phyloP scores from a whole-genome alignment of 2,113 vertebrate species.

The Chionomys nivalis region DNA sequence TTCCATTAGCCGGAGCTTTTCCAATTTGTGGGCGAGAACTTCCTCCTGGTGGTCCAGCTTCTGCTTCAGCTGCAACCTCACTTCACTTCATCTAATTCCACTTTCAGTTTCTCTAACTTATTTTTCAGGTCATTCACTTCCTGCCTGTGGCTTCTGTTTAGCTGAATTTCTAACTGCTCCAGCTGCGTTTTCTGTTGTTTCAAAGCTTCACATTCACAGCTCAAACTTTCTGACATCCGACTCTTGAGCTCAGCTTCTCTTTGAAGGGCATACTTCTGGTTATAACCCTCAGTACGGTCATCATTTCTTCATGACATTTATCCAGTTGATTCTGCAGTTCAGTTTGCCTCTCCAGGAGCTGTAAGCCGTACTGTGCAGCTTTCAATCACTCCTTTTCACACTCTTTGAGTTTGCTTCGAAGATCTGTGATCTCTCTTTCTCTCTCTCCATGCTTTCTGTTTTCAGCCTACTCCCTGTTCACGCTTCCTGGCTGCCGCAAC shows the following conservation, averaged over 20 bases:
- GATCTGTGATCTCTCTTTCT: slow-evolving; percentile 85
- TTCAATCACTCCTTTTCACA: slow-evolving; percentile 90
- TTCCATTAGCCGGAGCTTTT: slow-evolving; percentile 90
- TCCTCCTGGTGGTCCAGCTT: slow-evolving; percentile 85
- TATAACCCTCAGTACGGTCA: no score
- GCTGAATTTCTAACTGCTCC: slow-evolving; percentile 80
- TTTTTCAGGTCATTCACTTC: slow-evolving; percentile 89
- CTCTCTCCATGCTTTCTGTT: slow-evolving; percentile 81
- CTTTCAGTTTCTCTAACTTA: slow-evolving; percentile 91
- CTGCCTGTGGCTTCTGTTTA: slow-evolving; percentile 87
- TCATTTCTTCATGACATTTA: no score
- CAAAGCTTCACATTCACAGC: slow-evolving; percentile 85
- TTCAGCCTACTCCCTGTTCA: slow-evolving; percentile 8
- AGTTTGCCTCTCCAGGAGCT: slow-evolving; percentile 91
- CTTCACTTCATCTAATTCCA: slow-evolving; percentile 90
- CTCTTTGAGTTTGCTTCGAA: slow-evolving; percentile 89
- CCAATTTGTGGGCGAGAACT: slow-evolving; percentile 88
- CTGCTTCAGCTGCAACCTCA: slow-evolving; percentile 90
- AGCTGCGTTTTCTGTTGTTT: slow-evolving; percentile 90
- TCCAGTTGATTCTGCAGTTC: slow-evolving; percentile 88
- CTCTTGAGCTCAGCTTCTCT: no score
- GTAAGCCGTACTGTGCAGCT: slow-evolving; percentile 94
- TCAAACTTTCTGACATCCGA: no score
- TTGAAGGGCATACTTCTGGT: no score
- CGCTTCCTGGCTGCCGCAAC: background rate